Evolutionary conservation across 2,797 vertebrate species (phyloP).

Genomic region (Mus spretus): DNA sequence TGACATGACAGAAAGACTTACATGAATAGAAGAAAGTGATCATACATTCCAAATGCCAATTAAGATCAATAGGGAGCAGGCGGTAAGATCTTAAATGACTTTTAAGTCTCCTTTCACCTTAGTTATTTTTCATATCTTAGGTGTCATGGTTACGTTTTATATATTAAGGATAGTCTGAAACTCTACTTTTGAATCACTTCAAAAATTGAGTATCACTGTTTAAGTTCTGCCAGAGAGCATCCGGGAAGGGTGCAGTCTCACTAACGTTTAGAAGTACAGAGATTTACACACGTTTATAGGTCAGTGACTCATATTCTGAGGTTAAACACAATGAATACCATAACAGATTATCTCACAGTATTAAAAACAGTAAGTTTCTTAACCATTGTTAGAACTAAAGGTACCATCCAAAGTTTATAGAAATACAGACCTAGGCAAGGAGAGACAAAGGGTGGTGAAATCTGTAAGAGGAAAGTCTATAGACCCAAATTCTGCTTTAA

Average conservation of each 20-base stretch:
- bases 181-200: not conserved
- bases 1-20: not conserved
- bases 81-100: not conserved
- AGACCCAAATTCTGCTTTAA: not conserved
- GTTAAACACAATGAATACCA: not conserved
- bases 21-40: not conserved
- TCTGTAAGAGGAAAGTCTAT: not conserved
- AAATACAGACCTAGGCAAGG: not conserved
- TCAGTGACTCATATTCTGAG: constrained; percentile 42
- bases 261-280: not conserved
- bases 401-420: constrained; percentile 5
- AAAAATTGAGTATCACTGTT: not conserved
- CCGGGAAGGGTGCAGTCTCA: not conserved
- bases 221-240: not conserved
- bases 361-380: constrained; percentile 44
- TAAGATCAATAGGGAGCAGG: not conserved
- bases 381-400: constrained; percentile 6
- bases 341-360: not conserved
- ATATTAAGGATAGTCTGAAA: constrained; percentile 29
- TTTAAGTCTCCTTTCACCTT: not conserved
- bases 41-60: not conserved
- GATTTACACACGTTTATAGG: not conserved
- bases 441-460: not conserved
- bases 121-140: not conserved
- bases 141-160: not conserved